Conservation (phyloP, 2,888 invertebrate species). For the Chesias legatella region DNA sequence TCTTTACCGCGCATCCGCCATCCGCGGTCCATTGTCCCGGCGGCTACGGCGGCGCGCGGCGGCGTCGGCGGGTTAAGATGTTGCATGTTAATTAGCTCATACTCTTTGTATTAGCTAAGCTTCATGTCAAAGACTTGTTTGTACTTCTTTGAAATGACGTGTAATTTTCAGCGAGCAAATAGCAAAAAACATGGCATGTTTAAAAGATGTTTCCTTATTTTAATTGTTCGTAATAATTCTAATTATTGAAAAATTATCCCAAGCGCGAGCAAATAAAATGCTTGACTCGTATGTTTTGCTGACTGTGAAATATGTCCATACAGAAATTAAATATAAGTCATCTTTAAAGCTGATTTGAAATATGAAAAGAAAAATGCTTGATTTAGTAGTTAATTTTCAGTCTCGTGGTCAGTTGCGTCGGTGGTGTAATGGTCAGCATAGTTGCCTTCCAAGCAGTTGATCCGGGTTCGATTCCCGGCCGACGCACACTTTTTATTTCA, state of each 20-base stretch:
- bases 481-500: conserved; percentile 66
- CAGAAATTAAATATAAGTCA: no score
- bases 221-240: no score
- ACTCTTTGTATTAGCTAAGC: conserved; percentile 25
- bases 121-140: conserved; percentile 6
- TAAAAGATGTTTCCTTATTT: no score
- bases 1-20: conserved; percentile 30
- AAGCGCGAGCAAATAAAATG: no score
- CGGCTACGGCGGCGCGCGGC: conserved; percentile 41
- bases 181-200: no score
- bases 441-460: conserved; percentile 81
- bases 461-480: conserved; percentile 81
- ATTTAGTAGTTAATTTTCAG: background rate
- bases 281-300: no score
- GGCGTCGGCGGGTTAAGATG: conserved; percentile 51
- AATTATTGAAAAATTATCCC: no score
- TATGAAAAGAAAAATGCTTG: background rate
- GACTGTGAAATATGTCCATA: no score
- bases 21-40: conserved; percentile 50
- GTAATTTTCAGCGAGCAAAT: no score
- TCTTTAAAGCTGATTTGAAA: no score
- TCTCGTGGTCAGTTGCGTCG: conserved; percentile 46
- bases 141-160: conserved; percentile 1
- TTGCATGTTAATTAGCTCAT: conserved; percentile 74
- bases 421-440: conserved; percentile 81